phyloP scores from a whole-genome alignment of 1,140 invertebrate genomes.

The Solenopsis invicta region DNA sequence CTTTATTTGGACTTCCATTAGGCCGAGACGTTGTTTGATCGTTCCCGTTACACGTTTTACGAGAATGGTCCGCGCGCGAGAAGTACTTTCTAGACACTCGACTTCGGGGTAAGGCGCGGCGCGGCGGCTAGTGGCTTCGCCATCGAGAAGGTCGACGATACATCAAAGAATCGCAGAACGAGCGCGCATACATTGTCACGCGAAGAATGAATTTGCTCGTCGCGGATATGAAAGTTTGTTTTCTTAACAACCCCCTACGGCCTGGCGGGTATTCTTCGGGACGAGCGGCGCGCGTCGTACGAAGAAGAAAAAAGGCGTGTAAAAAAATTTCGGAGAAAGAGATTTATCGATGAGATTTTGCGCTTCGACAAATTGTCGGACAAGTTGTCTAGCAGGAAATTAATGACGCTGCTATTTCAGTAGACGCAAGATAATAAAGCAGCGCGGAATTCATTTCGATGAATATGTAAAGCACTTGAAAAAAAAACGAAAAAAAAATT shows the following conservation, averaged over 20 bases:
- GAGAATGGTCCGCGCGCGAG: slow-evolving; percentile 61
- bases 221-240: slow-evolving; percentile 54
- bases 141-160: slow-evolving; percentile 62
- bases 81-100: slow-evolving; percentile 69
- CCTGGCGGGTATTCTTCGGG: not conserved
- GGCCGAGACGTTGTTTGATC: slow-evolving; percentile 57
- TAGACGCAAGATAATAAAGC: not conserved
- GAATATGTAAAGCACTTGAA: not conserved
- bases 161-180: slow-evolving; percentile 67
- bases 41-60: slow-evolving; percentile 70
- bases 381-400: slow-evolving; percentile 16
- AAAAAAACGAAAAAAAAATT: no score
- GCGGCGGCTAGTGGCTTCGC: slow-evolving; percentile 14
- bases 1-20: slow-evolving; percentile 75
- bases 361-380: slow-evolving; percentile 46
- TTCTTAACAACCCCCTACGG: slow-evolving; percentile 45
- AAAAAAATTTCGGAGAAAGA: slow-evolving; percentile 44
- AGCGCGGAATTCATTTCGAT: not conserved
- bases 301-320: not conserved
- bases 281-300: not conserved
- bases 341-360: slow-evolving; percentile 45
- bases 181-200: slow-evolving; percentile 11
- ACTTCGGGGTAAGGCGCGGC: not conserved
- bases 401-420: slow-evolving; percentile 37
- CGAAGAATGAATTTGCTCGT: slow-evolving; percentile 50